phyloP scores from a whole-genome alignment of 2,888 invertebrate genomes.

The Chloromyia formosa region DNA sequence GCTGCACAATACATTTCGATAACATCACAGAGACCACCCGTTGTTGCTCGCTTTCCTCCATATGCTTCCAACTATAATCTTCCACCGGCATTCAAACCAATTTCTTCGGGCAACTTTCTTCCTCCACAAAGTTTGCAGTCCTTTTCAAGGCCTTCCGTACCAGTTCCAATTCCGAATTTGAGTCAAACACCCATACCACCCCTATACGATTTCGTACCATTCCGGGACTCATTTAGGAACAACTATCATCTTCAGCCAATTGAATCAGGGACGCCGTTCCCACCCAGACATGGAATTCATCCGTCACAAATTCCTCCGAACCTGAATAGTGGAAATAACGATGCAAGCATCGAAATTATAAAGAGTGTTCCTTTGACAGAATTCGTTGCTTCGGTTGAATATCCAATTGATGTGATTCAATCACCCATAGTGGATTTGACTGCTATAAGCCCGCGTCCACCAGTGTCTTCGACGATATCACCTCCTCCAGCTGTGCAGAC shows the following conservation, averaged over 20 bases:
- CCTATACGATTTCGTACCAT: constrained; percentile 71
- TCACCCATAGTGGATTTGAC: constrained; percentile 67
- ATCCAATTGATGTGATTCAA: constrained; percentile 76
- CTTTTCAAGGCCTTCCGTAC: constrained; percentile 46
- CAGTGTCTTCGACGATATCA: constrained; percentile 57
- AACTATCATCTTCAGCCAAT: neutral
- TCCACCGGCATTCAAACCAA: constrained; percentile 7
- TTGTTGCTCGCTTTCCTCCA: constrained; percentile 56
- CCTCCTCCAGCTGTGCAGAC: constrained; percentile 37
- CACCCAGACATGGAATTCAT: constrained; percentile 51
- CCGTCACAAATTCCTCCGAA: constrained; percentile 50
- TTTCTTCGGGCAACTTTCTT: neutral
- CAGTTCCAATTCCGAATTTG: constrained; percentile 72
- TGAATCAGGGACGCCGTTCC: constrained; percentile 8
- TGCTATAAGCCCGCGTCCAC: constrained; percentile 67
- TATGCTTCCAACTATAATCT: constrained; percentile 52
- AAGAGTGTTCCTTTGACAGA: constrained; percentile 75
- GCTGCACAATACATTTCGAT: constrained; percentile 29
- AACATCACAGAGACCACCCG: constrained; percentile 56
- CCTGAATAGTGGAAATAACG: constrained; percentile 31
- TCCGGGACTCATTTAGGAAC: constrained; percentile 55
- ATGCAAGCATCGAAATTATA: constrained; percentile 66
- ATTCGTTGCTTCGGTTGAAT: constrained; percentile 75
- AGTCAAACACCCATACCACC: constrained; percentile 71
- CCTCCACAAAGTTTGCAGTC: constrained; percentile 53